Conservation (phyloP, 2,797 vertebrate species). For the Danio choprae region DNA sequence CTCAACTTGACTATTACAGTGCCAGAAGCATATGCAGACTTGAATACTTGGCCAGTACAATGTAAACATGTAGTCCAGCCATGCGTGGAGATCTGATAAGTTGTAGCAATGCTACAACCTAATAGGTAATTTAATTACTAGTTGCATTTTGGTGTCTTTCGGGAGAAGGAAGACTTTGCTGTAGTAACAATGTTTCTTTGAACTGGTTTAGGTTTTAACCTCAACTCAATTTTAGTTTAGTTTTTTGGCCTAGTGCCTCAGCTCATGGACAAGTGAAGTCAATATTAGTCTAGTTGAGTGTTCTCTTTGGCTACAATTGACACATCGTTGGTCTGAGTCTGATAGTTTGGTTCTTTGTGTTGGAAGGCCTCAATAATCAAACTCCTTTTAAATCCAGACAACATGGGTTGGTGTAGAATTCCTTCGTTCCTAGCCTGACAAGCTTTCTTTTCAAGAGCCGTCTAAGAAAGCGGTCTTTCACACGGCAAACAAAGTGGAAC, state of each 20-base stretch:
- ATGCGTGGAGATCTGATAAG: too few species aligned
- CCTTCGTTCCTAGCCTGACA: conserved; percentile 47
- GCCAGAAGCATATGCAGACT: conserved; percentile 8
- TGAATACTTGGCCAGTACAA: background rate
- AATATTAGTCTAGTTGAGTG: conserved; percentile 18
- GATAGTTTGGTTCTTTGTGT: conserved; percentile 49
- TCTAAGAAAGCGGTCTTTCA: conserved; percentile 64
- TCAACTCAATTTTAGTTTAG: background rate
- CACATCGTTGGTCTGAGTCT: conserved; percentile 36
- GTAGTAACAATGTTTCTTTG: background rate
- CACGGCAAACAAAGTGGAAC: conserved; percentile 62
- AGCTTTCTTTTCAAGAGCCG: conserved; percentile 48
- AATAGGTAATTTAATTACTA: background rate
- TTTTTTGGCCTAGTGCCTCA: background rate
- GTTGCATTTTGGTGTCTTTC: background rate
- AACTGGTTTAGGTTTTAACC: background rate
- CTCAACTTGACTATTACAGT: background rate
- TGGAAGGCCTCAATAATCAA: conserved; percentile 53
- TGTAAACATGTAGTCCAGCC: conserved; percentile 1
- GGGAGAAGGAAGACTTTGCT: background rate
- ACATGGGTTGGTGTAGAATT: conserved; percentile 51
- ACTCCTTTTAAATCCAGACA: conserved; percentile 64
- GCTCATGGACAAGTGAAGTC: conserved; percentile 21
- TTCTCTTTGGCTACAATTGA: conserved; percentile 32
- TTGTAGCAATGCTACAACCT: background rate